Evolutionary conservation across 2,888 invertebrate species (phyloP), one percentile per base, ranked within the genome.

Genomic region (Luperina nickerlii): DNA sequence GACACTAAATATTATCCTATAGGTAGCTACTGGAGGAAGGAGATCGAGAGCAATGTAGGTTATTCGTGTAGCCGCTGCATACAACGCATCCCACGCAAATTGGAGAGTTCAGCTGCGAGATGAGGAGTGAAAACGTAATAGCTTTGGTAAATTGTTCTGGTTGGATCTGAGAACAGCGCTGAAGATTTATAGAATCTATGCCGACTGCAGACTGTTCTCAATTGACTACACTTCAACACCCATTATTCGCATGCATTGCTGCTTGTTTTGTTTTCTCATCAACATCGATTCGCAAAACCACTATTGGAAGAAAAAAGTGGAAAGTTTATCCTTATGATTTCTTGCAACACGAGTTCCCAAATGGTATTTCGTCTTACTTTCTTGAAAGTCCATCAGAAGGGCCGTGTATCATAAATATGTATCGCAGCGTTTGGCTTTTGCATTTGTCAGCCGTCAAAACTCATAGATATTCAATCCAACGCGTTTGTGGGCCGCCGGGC

Each of bases 401-500:
- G 80, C 76, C 60, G 63, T 67, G 42, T 67, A 54, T 45, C 54
- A 88, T 86, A 80, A 82, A 87, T 85, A 87, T 89, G 84, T 77
- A 84, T 77, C 74, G 62, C 74, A 27, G 78, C 48, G 67, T 82
- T 70, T 48, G 68, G 48, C 63, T 87, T 76, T 70, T 81, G 32
- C 32, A 32, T 83, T 79, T 82, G 82, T 79, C 80, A 84, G 69
- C 60, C 66, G 73, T 72, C 66, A 63, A 78, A 81, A 72, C 81
- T 79, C 71, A 81, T 89, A 89, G 81, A 85, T 87, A 89, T 88
- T 88, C 82, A 72, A 84, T 72, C 38, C 83, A 82, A 27, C 72
- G 74, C 75, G 71, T 86, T 78, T 62, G 78, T 81, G 32, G 79
- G 67, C 70, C 72, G 80, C 54, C 60, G 74, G 76, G 85, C 83